Conservation (phyloP, 2,113 vertebrate genomes). For the Brachionichthys hirsutus region DNA sequence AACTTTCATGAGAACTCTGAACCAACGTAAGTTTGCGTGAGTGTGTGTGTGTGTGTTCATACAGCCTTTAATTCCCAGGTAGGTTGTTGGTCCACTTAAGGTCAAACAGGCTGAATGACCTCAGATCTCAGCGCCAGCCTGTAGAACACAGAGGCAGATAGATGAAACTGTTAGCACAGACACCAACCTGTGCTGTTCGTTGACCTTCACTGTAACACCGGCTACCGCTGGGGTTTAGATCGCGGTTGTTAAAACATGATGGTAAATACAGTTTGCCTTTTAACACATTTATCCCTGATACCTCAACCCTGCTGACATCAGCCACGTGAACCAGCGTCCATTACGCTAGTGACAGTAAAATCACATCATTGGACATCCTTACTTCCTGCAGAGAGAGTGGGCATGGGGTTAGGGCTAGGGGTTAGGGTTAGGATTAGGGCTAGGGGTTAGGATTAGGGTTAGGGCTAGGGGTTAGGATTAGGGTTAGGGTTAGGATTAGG, state of each 20-base stretch:
- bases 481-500: no score
- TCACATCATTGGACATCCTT: no score
- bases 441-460: no score
- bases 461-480: no score
- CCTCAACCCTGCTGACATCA: not conserved
- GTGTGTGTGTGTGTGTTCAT: constrained; percentile 7
- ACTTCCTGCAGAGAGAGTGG: no score
- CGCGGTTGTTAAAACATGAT: constrained; percentile 37
- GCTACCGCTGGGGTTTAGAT: constrained; percentile 39
- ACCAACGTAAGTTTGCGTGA: constrained; percentile 8
- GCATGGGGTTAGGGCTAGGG: no score
- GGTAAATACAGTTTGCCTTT: constrained; percentile 67
- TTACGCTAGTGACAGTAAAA: constrained; percentile 1
- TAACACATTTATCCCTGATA: constrained; percentile 32
- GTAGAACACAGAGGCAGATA: constrained; percentile 26
- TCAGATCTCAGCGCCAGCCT: constrained; percentile 45
- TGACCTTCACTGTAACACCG: not conserved
- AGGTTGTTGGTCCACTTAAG: constrained; percentile 1
- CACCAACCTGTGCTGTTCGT: constrained; percentile 10
- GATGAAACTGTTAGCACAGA: constrained; percentile 9
- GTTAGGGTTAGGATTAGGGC: no score
- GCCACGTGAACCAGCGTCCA: not conserved
- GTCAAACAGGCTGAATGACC: constrained; percentile 5
- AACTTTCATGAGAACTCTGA: no score
- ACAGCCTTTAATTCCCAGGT: constrained; percentile 21